Conservation (phyloP, 2,113 vertebrate species). For the Phylloscopus trochiloides region DNA sequence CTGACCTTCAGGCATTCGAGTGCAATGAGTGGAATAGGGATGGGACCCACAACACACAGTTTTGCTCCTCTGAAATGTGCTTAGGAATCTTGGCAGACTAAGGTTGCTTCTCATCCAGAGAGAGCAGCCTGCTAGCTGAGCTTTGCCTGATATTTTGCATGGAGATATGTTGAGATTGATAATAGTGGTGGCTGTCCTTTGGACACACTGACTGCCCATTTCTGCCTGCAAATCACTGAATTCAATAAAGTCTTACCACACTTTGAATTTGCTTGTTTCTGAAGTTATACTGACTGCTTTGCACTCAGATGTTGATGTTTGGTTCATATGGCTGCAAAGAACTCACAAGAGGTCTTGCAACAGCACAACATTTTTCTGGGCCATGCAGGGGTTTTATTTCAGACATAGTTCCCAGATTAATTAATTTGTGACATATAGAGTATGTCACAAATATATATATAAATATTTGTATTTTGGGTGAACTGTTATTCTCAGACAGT, state of each 20-base stretch:
- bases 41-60: accelerated
- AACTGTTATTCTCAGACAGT: neutral
- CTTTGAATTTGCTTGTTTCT: neutral
- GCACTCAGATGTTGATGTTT: neutral
- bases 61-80: neutral
- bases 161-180: neutral
- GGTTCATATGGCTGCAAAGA: neutral
- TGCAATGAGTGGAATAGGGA: accelerated
- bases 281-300: neutral
- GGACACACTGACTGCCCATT: neutral
- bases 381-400: neutral
- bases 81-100: neutral
- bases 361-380: neutral
- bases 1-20: neutral
- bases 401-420: neutral
- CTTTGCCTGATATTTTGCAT: neutral
- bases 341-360: neutral
- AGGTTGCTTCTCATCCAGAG: neutral
- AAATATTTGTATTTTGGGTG: neutral
- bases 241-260: neutral
- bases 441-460: neutral
- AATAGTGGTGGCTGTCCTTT: neutral
- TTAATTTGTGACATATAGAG: neutral
- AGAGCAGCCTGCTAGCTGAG: accelerated
- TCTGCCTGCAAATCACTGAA: neutral